Base-by-base conservation (phyloP, 2,888 invertebrate species). In the Chrysolina americana region DNA sequence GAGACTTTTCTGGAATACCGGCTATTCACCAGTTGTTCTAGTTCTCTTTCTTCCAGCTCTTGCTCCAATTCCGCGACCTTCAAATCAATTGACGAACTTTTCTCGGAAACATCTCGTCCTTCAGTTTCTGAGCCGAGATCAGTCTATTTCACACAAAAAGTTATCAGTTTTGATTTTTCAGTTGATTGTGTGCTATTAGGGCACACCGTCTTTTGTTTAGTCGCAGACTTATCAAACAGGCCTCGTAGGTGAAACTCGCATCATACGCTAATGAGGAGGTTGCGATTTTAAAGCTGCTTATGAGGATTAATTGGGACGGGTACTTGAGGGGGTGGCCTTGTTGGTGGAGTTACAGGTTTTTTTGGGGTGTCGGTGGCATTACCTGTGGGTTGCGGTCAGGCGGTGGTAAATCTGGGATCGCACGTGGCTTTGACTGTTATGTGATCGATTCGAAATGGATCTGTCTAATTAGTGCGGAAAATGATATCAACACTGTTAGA, bases 201-300 rank as follows among this genome's bases (percentile, higher is more conserved):
- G n/a, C n/a, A n/a, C n/a, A n/a, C n/a, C n/a, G n/a, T n/a, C n/a
- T n/a, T n/a, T n/a, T n/a, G n/a, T n/a, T n/a, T n/a, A n/a, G n/a
- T n/a, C n/a, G n/a, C n/a, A n/a, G n/a, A 13, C 23, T 28, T 13
- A 15, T 36, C 23, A 17, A 15, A 11, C 64, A 47, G 2, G 15
- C 15, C 15, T 47, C 59, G 74, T 68, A 74, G 70, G 74, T 74
- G 68, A 74, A 53, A 65, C 70, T 73, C 70, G 64, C 62, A 56
- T 47, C n/a, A 47, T 15, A 65, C 73, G 53, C 76, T 76, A 76
- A 76, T 84, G 85, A 81, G 82, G 81, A 81, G 82, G 81, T 82
- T 82, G 81, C 76, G 77, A 79, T 79, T 80, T 72, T 75, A 69
- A 75, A 75, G 68, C 75, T 72, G 48, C 72, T 75, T 75, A 74